Base-by-base conservation (phyloP, 2,888 invertebrate genomes). In the Hetaerina titia region DNA sequence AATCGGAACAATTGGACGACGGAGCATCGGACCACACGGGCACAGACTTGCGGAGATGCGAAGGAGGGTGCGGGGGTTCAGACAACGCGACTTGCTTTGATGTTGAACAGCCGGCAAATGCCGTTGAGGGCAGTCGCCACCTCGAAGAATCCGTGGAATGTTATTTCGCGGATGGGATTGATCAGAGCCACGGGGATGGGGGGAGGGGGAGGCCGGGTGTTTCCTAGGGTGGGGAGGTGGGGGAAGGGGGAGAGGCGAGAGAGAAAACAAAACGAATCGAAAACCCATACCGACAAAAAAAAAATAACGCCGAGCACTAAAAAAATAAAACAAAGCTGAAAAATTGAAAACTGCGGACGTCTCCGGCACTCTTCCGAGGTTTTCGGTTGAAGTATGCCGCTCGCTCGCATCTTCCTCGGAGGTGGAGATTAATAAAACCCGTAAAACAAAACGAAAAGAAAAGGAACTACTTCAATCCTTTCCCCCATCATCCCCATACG, bases 331-430 rank as follows among this genome's bases (percentile, higher is more conserved):
- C 56, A 69, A 45, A 92, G 56, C 22, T 25, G 64, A 45, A 69
- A 63, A 69, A 92, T 90, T 69, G 92, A 69, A 92, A 92, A 92
- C 92, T 56, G 92, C 92, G 92, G 92, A 69, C 56, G 60, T 56
- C 19, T 60, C 15, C 22, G 89, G n/a, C 5, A 57, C 45, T 45
- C 57, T 69, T n/a, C 89, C 57, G 89, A 2, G 57, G 13, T 56
- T n/a, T 69, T 69, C 92, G 92, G 92, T 92, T 92, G 92, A 92
- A 69, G 56, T 92, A 22, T 57, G 92, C 92, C 92, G 92, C 92
- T 69, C 64, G 19, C 69, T 90, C 60, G 58, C 13, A 25, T 31
- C 31, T 13, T 25, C 13, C 25, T 31, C 25, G 81, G 31, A 9
- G 81, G 81, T 15, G 92, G 69, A 92, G 92, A 92, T 92, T 92